Evolutionary conservation across 2,797 vertebrate genomes (phyloP).

Genomic region (Poliocrania exsul): DNA sequence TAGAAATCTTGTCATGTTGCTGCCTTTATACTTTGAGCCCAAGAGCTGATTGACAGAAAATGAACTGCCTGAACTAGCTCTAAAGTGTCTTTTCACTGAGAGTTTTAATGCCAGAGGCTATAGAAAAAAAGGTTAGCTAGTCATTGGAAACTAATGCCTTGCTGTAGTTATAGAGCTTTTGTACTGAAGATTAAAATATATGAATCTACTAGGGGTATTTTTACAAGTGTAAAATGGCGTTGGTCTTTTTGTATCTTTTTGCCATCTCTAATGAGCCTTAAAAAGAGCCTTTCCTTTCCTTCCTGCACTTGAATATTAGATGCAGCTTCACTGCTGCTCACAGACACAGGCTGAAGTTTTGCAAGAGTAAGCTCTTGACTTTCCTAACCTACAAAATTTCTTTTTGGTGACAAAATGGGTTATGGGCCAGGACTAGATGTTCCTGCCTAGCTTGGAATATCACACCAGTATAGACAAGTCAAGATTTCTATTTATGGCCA

Average conservation of each 20-base stretch:
- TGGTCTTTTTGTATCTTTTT: constrained; percentile 56
- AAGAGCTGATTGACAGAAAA: constrained; percentile 71
- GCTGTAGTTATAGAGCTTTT: constrained; percentile 51
- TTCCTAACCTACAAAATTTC: not conserved
- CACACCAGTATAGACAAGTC: not conserved
- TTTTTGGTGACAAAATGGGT: constrained; percentile 28
- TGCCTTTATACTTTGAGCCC: constrained; percentile 65
- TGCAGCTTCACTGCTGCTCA: not conserved
- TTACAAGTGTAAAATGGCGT: constrained; percentile 55
- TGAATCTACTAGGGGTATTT: constrained; percentile 53
- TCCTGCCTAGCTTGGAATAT: constrained; percentile 9
- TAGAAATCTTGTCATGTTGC: constrained; percentile 67
- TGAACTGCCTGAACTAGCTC: constrained; percentile 53
- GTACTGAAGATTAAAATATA: constrained; percentile 62
- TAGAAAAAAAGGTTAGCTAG: constrained; percentile 16
- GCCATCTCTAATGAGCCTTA: constrained; percentile 39
- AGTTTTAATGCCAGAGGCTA: constrained; percentile 70
- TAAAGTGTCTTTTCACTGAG: constrained; percentile 52
- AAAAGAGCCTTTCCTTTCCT: constrained; percentile 6
- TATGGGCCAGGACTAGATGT: not conserved
- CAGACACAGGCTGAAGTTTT: constrained; percentile 20
- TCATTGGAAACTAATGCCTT: constrained; percentile 34
- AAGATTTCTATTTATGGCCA: constrained; percentile 35
- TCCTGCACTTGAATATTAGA: constrained; percentile 11
- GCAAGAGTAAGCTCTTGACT: constrained; percentile 44